Evolutionary conservation across 1,140 invertebrate species (phyloP).

Genomic region (Chymomyza costata): DNA sequence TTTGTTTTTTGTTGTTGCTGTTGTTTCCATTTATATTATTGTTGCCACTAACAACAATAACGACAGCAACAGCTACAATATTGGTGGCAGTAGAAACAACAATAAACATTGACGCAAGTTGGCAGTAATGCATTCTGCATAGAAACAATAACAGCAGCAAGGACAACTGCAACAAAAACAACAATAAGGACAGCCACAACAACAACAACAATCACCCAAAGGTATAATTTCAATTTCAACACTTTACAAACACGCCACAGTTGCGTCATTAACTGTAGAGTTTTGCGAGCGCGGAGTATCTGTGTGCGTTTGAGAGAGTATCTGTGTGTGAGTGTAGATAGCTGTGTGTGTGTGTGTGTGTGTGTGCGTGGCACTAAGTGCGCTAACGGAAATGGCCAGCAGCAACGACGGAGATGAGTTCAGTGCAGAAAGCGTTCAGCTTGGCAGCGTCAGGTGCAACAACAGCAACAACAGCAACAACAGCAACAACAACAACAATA

Average conservation of each 20-base stretch:
- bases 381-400: conserved; percentile 58
- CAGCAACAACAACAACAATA: conserved; percentile 15
- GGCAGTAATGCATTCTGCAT: conserved; percentile 28
- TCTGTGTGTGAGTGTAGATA: conserved; percentile 19
- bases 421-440: conserved; percentile 22
- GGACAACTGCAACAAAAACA: conserved; percentile 22
- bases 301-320: background rate
- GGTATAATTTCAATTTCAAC: conserved; percentile 73
- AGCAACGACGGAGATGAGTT: conserved; percentile 56
- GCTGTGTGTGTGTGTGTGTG: conserved; percentile 23
- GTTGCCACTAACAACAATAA: conserved; percentile 27
- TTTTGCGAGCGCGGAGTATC: conserved; percentile 46
- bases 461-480: conserved; percentile 6
- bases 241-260: conserved; percentile 71
- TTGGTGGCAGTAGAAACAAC: too few relatives aligned
- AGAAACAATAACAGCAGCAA: conserved; percentile 15
- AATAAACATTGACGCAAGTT: conserved; percentile 9
- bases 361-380: conserved; percentile 43
- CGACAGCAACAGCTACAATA: conserved; percentile 8
- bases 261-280: conserved; percentile 70
- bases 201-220: conserved; percentile 45
- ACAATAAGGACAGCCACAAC: conserved; percentile 28
- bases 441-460: conserved; percentile 57
- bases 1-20: conserved; percentile 12
- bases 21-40: conserved; percentile 63